Conservation (phyloP, 2,888 invertebrate species). For the Halictus quadricinctus region DNA sequence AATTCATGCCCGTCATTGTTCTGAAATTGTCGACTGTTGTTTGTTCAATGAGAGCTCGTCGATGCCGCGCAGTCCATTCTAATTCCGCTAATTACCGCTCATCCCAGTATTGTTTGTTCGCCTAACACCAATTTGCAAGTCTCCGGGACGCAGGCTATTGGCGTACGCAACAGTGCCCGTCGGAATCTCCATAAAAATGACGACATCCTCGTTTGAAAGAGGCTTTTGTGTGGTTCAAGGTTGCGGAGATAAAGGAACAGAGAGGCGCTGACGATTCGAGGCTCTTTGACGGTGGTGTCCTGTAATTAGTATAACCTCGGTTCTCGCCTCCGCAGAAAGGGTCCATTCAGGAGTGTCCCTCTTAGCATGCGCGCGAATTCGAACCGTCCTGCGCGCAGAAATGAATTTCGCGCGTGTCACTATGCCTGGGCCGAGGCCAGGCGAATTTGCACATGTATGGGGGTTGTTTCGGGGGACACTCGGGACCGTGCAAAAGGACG, state of each 20-base stretch:
- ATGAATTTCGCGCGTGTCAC: conserved; percentile 23
- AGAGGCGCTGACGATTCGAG: conserved; percentile 33
- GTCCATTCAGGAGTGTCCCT: conserved; percentile 29
- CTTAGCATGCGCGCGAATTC: conserved; percentile 41
- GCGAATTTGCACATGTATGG: conserved; percentile 28
- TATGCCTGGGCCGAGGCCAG: too few species aligned
- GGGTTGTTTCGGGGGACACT: too few species aligned
- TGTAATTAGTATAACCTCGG: conserved; percentile 46
- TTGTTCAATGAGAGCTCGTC: background rate
- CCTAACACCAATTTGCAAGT: background rate
- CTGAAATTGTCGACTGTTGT: background rate
- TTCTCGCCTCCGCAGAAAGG: conserved; percentile 26
- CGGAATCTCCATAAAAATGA: conserved; percentile 18
- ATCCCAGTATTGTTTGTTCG: background rate
- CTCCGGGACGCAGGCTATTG: background rate
- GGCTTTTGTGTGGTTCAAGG: conserved; percentile 42
- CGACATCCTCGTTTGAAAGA: conserved; percentile 35
- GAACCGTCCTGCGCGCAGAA: conserved; percentile 27
- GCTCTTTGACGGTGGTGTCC: conserved; percentile 21
- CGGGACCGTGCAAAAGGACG: too few species aligned
- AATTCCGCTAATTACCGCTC: background rate
- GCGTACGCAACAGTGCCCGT: background rate
- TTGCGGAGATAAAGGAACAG: conserved; percentile 20
- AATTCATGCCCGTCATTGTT: background rate
- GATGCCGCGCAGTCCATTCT: background rate